Base-by-base conservation (phyloP, 2,797 vertebrate genomes). In the Graptemys geographica region DNA sequence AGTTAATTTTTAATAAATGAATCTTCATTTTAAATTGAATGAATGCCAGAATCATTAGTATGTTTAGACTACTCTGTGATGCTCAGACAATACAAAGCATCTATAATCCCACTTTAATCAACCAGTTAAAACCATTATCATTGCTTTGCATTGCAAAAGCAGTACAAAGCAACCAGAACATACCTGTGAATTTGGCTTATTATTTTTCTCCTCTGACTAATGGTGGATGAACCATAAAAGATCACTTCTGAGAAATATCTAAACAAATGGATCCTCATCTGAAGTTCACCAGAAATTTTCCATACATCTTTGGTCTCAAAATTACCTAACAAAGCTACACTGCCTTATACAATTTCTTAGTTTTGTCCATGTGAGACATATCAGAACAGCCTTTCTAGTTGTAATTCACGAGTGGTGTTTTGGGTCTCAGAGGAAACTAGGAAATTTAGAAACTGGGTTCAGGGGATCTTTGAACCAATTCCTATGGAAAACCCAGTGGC, bases 91-190 rank as follows among this genome's bases (percentile, higher is more conserved):
- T 86, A 23, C 49, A 92, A 93, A 90, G 81, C 37, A 81, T 33
- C 44, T 16, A 53, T 13, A 0, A 0, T 23, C 33, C 37, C 23
- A 44, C 76, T 81, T 89, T 79, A 90, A 51, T 11, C 44, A 86
- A 37, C 4, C 59, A 28, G 10, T 69, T 78, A 83, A 56, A 57
- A 69, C 55, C 53, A 44, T 3, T 3, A 16, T 79, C 10, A n/a
- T 51, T 84, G 84, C 53, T 84, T 74, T 91, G 28, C 59, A 33
- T 86, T 53, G 87, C 55, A 69, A 49, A 92, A 62, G 84, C 59
- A 28, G 10, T 53, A 78, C 62, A 65, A 91, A 90, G 19, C 7
- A 28, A 56, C 56, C 74, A 57, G 19, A 65, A 65, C 8, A n/a
- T n/a, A 88, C 59, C 72, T 88, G 72, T 74, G 47, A 91, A 88